Base-by-base conservation (phyloP, 2,797 vertebrate species). In the Alcedo atthis region DNA sequence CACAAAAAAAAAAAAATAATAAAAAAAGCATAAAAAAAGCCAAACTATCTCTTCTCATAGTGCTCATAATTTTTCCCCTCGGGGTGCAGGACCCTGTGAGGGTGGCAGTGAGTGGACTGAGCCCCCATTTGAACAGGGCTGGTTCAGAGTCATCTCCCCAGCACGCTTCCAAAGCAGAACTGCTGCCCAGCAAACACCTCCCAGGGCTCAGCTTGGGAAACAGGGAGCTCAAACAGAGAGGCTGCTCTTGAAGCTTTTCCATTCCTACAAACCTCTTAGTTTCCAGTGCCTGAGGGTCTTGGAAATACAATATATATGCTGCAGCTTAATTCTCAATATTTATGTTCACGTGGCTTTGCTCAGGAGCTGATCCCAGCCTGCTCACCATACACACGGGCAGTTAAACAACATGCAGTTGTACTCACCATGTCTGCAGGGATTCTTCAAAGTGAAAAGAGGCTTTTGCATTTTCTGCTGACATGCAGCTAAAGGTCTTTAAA, bases 381-480 rank as follows among this genome's bases (percentile, higher is more conserved):
- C 33, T 81, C 51, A 53, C 64, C 49, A 74, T 22, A 77, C 66
- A 55, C 43, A 43, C 2, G 58, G 11, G 55, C 12, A 74, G 33
- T 53, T 63, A 78, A 85, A 96, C 24, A 93, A 73, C 3, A 89
- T 64, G n/a, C 54, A 82, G 22, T 3, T 15, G 2, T 81, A 96
- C 96, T 95, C 69, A 97, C 95, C 95, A 95, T 89, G 40, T 90
- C 93, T 73, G 22, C 75, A 97, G 90, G 78, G 97, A 97, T 87
- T 96, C 95, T 84, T 96, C 87, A 92, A 93, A 61, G 37, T 95
- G 68, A 26, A 74, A 91, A 94, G 69, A 71, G 87, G 92, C 24
- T 85, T 71, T 59, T 84, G 43, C 26, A 78, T 90, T 92, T 75
- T 88, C 96, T 97, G 84, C 55, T 89, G 57, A 53, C 21, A 80